Conservation (phyloP, 37 sponge, comb jelly and placozoan genomes). For the Agelas oroides region DNA sequence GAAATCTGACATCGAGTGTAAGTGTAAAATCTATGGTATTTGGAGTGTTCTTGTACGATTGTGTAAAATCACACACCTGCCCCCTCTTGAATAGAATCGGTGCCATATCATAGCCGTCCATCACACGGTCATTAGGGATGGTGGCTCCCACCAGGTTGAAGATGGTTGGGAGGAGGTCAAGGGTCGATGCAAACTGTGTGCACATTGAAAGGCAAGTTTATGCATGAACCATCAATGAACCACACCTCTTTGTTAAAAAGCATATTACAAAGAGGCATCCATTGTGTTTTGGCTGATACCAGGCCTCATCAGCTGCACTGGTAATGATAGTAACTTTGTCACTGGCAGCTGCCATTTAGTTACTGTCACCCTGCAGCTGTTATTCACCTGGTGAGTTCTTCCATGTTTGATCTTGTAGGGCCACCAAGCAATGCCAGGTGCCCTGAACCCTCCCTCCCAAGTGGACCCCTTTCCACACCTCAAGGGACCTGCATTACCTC, state of each 20-base stretch:
- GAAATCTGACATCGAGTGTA: too few species aligned
- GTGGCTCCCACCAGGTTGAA: constrained; percentile 51
- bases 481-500: constrained; percentile 66
- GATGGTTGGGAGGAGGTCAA: constrained; percentile 76
- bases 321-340: background rate
- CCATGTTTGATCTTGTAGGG: constrained; percentile 49
- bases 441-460: constrained; percentile 76
- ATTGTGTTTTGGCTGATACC: too few species aligned
- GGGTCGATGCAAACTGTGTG: constrained; percentile 56
- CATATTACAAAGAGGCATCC: too few species aligned
- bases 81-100: constrained; percentile 51
- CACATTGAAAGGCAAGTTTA: background rate
- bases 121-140: constrained; percentile 11
- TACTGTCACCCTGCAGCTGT: too few species aligned
- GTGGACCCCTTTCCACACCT: constrained; percentile 79
- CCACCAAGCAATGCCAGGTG: constrained; percentile 76
- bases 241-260: too few species aligned
- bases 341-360: too few species aligned
- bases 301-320: too few species aligned
- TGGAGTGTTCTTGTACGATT: background rate
- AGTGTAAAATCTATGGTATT: too few species aligned
- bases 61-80: too few species aligned
- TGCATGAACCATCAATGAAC: too few species aligned
- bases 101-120: constrained; percentile 73
- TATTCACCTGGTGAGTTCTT: constrained; percentile 29